Conservation (phyloP, 2,113 vertebrate genomes). For the Penelope pileata region DNA sequence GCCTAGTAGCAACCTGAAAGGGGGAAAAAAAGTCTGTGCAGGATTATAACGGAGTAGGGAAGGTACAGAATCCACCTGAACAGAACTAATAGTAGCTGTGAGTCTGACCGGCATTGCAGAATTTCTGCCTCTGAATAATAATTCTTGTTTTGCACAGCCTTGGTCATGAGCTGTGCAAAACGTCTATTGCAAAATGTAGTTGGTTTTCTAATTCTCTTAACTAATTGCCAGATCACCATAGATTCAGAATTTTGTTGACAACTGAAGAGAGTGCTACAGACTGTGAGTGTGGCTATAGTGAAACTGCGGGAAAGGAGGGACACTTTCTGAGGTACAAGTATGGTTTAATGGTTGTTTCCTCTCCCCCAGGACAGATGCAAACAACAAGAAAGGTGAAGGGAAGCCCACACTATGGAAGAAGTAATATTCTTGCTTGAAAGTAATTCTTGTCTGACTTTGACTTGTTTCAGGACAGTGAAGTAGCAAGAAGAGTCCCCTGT, state of each 20-base stretch:
- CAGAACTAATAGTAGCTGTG: background rate
- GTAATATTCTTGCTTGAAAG: background rate
- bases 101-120: background rate
- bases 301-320: background rate
- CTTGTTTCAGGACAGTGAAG: background rate
- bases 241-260: background rate
- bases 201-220: background rate
- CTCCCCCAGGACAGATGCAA: background rate
- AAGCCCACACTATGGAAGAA: background rate
- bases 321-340: background rate
- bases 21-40: background rate
- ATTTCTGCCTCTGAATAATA: background rate
- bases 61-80: fast-evolving
- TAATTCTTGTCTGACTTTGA: background rate
- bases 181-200: background rate
- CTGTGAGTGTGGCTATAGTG: background rate
- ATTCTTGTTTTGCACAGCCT: background rate
- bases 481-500: background rate
- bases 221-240: background rate
- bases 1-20: background rate
- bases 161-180: background rate
- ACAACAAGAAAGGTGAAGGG: background rate
- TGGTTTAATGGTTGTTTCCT: background rate
- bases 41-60: background rate
- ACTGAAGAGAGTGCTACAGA: background rate